These are phyloP conservation scores for Apoda limacodes DNA, from an alignment of 2,888 invertebrate species.

Conservation along the genomic window DNA sequence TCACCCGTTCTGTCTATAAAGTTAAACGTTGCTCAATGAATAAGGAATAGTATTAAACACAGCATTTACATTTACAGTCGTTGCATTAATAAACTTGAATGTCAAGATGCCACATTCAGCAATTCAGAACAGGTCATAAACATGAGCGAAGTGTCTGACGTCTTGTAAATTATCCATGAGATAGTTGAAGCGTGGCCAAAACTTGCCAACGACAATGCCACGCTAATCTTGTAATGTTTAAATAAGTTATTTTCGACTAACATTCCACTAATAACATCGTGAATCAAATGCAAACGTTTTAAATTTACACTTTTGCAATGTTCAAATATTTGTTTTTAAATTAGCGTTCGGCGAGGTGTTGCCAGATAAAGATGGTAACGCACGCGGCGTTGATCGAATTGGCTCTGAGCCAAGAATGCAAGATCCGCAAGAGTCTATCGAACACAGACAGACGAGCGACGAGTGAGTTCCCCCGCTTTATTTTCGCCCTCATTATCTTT, in stretches of 20 bases:
- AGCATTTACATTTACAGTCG: constrained; percentile 2
- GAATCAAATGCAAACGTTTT: constrained; percentile 20
- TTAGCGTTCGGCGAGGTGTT: constrained; percentile 30
- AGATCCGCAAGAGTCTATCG: constrained; percentile 41
- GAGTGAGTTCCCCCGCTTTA: constrained; percentile 57
- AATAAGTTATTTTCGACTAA: constrained; percentile 23
- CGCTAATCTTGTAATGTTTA: constrained; percentile 35
- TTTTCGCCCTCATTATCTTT: constrained; percentile 65
- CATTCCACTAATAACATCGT: constrained; percentile 21
- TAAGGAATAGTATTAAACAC: constrained; percentile 22
- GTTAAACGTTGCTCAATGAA: too few relatives aligned
- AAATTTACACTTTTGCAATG: constrained; percentile 30
- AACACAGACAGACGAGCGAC: constrained; percentile 49
- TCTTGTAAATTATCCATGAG: constrained; percentile 42
- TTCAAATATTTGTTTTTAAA: constrained; percentile 30
- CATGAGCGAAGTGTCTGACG: constrained; percentile 26
- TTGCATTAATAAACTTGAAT: too few relatives aligned
- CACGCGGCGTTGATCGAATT: constrained; percentile 42
- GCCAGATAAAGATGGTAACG: constrained; percentile 35
- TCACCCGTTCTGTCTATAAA: too few relatives aligned
- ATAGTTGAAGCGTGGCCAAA: constrained; percentile 49
- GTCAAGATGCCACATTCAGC: constrained; percentile 24
- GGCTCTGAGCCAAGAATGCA: constrained; percentile 41
- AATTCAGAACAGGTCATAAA: constrained; percentile 32
- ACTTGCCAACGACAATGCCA: constrained; percentile 25